Conservation (phyloP, 2,113 vertebrate species). For the Vombatus ursinus region DNA sequence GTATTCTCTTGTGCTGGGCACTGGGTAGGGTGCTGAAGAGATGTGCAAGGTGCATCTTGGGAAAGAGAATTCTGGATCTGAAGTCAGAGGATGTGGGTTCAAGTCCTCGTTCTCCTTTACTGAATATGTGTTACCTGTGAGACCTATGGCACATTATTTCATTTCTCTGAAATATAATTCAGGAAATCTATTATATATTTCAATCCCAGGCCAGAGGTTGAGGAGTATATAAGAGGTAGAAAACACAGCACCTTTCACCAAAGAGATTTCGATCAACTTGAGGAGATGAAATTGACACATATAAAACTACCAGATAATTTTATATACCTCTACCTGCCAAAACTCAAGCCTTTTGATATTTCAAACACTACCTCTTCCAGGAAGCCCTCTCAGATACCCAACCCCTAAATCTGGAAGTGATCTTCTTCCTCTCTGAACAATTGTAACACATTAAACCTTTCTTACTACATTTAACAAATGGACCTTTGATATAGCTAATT, state of each 20-base stretch:
- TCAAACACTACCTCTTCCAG: background rate
- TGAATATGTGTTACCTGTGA: background rate
- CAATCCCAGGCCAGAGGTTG: background rate
- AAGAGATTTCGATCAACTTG: background rate
- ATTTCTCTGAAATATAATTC: background rate
- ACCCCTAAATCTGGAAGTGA: background rate
- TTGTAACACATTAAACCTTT: background rate
- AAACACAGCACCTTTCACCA: background rate
- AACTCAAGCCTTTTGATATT: background rate
- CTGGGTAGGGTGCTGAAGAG: background rate
- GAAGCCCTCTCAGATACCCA: background rate
- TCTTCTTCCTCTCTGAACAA: background rate
- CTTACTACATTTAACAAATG: background rate
- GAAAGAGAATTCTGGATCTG: background rate
- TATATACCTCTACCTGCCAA: background rate
- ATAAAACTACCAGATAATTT: background rate
- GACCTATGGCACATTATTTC: background rate
- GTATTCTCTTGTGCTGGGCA: background rate
- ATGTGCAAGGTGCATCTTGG: background rate
- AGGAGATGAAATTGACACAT: background rate
- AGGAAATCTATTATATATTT: background rate
- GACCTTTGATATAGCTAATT: background rate
- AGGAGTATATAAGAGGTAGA: background rate
- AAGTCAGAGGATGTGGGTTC: background rate
- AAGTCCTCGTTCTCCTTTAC: background rate